phyloP scores from a whole-genome alignment of 53 echinoderm and acorn worm genomes.

The Astropecten irregularis region DNA sequence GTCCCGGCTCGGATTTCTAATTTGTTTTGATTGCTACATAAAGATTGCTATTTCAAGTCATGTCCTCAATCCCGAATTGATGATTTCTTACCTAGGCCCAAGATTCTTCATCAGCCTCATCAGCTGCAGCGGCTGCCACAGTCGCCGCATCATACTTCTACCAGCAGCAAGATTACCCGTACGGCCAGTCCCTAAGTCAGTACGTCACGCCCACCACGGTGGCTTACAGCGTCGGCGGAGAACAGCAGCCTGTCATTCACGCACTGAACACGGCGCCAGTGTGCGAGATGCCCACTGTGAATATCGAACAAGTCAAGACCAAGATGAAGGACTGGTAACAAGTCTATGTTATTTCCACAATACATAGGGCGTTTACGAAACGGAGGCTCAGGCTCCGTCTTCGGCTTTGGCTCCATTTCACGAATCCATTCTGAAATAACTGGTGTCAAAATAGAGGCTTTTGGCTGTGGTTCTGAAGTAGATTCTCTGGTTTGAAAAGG shows the following conservation, averaged over 20 bases:
- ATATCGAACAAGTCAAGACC: slow-evolving; percentile 79
- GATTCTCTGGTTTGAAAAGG: no score
- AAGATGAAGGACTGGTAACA: slow-evolving; percentile 84
- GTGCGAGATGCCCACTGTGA: slow-evolving; percentile 72
- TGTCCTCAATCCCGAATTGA: neutral
- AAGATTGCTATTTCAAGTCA: no score
- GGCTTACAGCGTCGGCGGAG: slow-evolving; percentile 24
- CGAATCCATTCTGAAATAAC: no score
- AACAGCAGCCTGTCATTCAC: slow-evolving; percentile 32
- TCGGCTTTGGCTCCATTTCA: no score
- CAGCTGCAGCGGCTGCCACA: slow-evolving; percentile 27
- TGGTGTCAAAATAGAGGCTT: no score
- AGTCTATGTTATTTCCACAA: neutral
- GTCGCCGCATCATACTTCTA: slow-evolving; percentile 63
- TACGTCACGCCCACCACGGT: slow-evolving; percentile 38
- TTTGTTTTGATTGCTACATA: no score
- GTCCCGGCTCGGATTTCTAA: no score
- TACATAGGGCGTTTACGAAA: no score
- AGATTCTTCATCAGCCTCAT: slow-evolving; percentile 12
- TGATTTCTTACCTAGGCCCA: slow-evolving; percentile 34
- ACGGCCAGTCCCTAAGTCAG: slow-evolving; percentile 62
- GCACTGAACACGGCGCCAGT: slow-evolving; percentile 64
- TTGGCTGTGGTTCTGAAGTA: no score
- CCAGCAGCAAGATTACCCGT: slow-evolving; percentile 68
- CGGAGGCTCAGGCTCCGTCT: no score